Conservation (phyloP, 53 echinoderm and acorn worm species). For the Luidia sarsii region DNA sequence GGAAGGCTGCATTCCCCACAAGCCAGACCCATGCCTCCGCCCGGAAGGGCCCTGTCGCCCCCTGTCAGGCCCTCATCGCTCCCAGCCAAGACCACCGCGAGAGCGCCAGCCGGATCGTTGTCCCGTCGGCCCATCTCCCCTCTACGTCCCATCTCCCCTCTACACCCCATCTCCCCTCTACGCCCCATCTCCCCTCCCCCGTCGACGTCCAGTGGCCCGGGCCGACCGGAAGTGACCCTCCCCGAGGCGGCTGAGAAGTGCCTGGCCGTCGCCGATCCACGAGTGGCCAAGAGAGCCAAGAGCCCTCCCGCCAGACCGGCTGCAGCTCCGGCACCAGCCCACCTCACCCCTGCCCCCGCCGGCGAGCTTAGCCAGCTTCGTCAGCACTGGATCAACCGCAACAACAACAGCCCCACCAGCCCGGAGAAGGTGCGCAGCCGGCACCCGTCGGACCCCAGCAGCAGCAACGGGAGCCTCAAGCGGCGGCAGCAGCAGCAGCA, state of each 20-base stretch:
- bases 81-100: background rate
- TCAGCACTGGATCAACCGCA: constrained; percentile 32
- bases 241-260: constrained; percentile 26
- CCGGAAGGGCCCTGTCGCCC: too few species aligned
- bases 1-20: background rate
- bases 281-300: constrained; percentile 20
- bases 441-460: constrained; percentile 32
- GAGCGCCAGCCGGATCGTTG: background rate
- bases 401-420: constrained; percentile 48
- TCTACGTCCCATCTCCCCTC: background rate
- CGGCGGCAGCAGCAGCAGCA: constrained; percentile 17
- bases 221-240: constrained; percentile 13
- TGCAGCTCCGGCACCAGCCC: background rate
- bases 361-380: constrained; percentile 1
- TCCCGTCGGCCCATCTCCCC: background rate
- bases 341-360: background rate
- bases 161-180: background rate
- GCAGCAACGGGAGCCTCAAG: constrained; percentile 14
- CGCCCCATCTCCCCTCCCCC: constrained; percentile 29
- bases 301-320: background rate
- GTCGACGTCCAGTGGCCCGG: background rate
- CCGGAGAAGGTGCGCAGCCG: constrained; percentile 21
- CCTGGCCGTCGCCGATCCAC: constrained; percentile 6
- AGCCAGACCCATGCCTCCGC: background rate
- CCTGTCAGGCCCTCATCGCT: background rate